A percentile compares a stretch with the other conserved stretches of the same genome.
Evolutionary conservation across 30 jellyfish, hydroid and myxozoan genomes (phyloP).

Genomic region (Clytia hemisphaerica): DNA sequence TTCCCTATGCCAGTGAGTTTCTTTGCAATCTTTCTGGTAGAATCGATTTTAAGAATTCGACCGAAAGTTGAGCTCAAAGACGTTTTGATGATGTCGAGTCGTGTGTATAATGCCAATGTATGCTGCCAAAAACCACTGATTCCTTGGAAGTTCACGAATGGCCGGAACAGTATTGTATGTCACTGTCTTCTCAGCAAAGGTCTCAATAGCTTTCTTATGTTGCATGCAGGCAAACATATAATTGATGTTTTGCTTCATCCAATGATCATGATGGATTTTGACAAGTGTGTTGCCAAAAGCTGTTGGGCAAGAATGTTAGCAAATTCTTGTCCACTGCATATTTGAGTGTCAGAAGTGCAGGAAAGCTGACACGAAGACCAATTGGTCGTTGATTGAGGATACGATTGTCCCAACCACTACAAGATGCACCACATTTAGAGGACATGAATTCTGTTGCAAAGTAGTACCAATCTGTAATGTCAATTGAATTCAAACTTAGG

Average conservation of each 20-base stretch:
- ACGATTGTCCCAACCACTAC: slow-evolving; percentile 22
- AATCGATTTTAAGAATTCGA: slow-evolving; percentile 34
- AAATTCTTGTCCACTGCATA: slow-evolving; percentile 26
- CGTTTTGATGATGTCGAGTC: slow-evolving; percentile 19
- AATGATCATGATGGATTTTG: slow-evolving; percentile 17
- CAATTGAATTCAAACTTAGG: too few relatives aligned
- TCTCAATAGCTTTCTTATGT: neutral
- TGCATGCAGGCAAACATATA: slow-evolving; percentile 24
- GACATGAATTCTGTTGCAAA: too few relatives aligned
- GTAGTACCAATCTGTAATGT: too few relatives aligned
- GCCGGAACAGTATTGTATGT: slow-evolving; percentile 1
- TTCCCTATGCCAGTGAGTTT: slow-evolving; percentile 53
- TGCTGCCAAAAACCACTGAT: slow-evolving; percentile 35
- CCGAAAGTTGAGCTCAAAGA: slow-evolving; percentile 32
- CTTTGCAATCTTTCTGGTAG: slow-evolving; percentile 41
- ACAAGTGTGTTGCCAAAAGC: slow-evolving; percentile 12
- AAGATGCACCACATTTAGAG: neutral
- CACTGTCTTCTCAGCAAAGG: neutral
- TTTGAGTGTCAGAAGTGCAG: slow-evolving; percentile 39
- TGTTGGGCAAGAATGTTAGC: slow-evolving; percentile 20
- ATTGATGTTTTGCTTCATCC: slow-evolving; percentile 2
- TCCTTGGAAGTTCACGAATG: slow-evolving; percentile 13
- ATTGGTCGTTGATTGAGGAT: slow-evolving; percentile 30
- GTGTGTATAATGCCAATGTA: slow-evolving; percentile 34
- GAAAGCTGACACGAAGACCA: slow-evolving; percentile 7